Evolutionary conservation across 2,797 vertebrate genomes (phyloP), one percentile per base, ranked within the genome.

Genomic region (Euthynnus affinis): DNA sequence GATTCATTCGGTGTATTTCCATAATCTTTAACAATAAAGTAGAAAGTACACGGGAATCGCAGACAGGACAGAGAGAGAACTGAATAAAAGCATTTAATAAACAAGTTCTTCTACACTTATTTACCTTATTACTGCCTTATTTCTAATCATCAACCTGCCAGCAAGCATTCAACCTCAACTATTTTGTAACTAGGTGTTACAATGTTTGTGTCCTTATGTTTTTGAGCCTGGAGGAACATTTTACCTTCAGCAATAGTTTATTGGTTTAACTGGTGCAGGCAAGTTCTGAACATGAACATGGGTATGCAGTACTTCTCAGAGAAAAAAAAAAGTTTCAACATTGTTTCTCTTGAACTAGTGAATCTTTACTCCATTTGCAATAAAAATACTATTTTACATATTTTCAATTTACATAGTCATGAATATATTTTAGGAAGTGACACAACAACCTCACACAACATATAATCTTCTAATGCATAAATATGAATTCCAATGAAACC

Each of bases 11-110:
- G 17, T 58, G 34, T 72, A 66, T 68, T 63, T 73, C 29, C 27
- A 74, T 65, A 68, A 82, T 74, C 52, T 18, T 71, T 62, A 7
- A 71, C 64, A 34, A 71, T 53, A 60, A 56, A 58, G 22, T 12
- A 34, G 10, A 69, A 13, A 72, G 48, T 20, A 48, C 40, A 68
- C 42, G 60, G 6, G 34, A 82, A 71, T 76, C 22, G 66, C n/a
- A 69, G 22, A 74, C 17, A 46, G 13, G 25, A 55, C 51, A 76
- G 15, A 52, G 7, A 34, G 8, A 34, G 9, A 71, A 18, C 3
- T 22, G 57, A 67, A 60, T 34, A 52, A 68, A 71, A 25, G 17
- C 56, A 74, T 18, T 25, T 44, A 61, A 14, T 52, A 32, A 34
- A 56, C 37, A 76, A 22, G 34, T 37, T 40, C 34, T 72, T 44